A percentile compares a stretch with the other conserved stretches of the same genome.
Conservation (phyloP, 2,888 invertebrate genomes). For the Hedya salicella region DNA sequence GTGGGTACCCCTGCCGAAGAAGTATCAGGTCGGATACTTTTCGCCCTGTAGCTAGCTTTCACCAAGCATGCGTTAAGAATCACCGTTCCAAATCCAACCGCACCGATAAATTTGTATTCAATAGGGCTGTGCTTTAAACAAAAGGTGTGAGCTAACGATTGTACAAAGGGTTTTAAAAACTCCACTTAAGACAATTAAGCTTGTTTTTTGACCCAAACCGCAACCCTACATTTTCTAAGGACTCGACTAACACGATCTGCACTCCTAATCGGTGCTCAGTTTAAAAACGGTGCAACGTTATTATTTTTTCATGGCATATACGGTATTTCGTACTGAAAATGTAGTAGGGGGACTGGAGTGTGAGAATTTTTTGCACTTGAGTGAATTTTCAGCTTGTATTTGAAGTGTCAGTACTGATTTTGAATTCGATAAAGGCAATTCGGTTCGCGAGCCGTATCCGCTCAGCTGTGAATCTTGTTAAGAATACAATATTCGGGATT, state of each 20-base stretch:
- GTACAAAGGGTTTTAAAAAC: conserved; percentile 61
- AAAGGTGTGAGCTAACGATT: conserved; percentile 54
- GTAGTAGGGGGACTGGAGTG: conserved; percentile 3
- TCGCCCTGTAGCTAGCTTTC: no score
- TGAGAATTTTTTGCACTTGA: conserved; percentile 32
- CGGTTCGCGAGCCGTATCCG: not conserved
- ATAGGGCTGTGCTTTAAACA: conserved; percentile 55
- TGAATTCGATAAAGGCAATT: conserved; percentile 18
- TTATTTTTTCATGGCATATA: no score
- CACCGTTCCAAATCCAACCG: not conserved
- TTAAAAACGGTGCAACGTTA: no score
- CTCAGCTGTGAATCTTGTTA: conserved; percentile 11
- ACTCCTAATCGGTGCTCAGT: no score
- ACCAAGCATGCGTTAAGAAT: no score
- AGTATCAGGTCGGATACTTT: no score
- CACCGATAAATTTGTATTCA: conserved; percentile 40
- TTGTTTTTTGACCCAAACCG: conserved; percentile 55
- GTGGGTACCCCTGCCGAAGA: no score
- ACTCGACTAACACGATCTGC: not conserved
- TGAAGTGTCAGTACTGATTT: conserved; percentile 15
- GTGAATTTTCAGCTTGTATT: conserved; percentile 33
- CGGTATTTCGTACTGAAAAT: not conserved
- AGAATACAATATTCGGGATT: not conserved
- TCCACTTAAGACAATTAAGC: conserved; percentile 73
- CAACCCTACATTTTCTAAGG: conserved; percentile 11